Conservation (phyloP, 2,888 invertebrate species). For the Achlya flavicornis region DNA sequence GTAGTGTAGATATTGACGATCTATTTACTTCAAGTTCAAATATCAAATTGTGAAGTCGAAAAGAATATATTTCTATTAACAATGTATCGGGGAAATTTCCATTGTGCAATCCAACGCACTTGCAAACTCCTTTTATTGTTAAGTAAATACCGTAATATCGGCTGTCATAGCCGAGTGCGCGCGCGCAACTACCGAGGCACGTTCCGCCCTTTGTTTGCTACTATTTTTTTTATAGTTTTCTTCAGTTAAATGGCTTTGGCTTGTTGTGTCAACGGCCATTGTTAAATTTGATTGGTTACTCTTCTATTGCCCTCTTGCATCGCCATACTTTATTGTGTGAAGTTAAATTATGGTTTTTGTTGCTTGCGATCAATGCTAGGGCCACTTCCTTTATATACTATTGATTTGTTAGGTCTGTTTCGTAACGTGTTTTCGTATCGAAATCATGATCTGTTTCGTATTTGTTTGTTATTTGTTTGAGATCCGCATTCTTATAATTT, state of each 20-base stretch:
- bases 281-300: slow-evolving; percentile 62
- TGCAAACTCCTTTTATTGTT: slow-evolving; percentile 23
- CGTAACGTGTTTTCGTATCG: slow-evolving; percentile 49
- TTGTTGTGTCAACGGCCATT: slow-evolving; percentile 61
- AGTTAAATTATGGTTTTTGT: slow-evolving; percentile 48
- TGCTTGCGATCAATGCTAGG: slow-evolving; percentile 29
- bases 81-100: slow-evolving; percentile 18
- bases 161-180: slow-evolving; percentile 47
- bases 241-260: slow-evolving; percentile 45
- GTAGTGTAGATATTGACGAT: not conserved
- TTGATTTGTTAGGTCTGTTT: slow-evolving; percentile 41
- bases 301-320: slow-evolving; percentile 40
- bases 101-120: slow-evolving; percentile 24
- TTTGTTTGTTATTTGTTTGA: slow-evolving; percentile 37
- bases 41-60: no score
- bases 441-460: slow-evolving; percentile 42
- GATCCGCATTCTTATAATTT: slow-evolving; percentile 43
- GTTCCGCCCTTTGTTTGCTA: slow-evolving; percentile 66
- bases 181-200: slow-evolving; percentile 59
- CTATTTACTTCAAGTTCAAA: not conserved
- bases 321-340: slow-evolving; percentile 52
- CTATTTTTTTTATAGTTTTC: slow-evolving; percentile 53
- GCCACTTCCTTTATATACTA: slow-evolving; percentile 36
- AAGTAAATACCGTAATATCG: slow-evolving; percentile 43
- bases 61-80: not conserved